Evolutionary conservation across 2,888 invertebrate genomes (phyloP).

Genomic region (Rhodophaea formosa): DNA sequence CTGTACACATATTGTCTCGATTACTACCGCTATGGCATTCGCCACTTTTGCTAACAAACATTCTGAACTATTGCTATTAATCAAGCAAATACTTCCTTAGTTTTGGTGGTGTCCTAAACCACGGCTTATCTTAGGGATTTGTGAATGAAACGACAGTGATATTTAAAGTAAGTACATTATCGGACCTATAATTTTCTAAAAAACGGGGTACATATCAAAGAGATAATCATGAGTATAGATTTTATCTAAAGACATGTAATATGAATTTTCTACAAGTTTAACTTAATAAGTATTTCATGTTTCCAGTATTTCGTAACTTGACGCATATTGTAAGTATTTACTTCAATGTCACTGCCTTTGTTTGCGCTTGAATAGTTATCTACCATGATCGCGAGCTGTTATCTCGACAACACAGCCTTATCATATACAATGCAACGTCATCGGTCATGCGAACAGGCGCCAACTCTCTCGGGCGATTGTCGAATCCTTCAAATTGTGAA

Average conservation of each 20-base stretch:
- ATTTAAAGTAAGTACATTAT: neutral
- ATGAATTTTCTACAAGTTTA: too few relatives aligned
- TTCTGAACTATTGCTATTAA: neutral
- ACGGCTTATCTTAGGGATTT: neutral
- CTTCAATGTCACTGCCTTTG: neutral
- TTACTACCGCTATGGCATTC: constrained; percentile 31
- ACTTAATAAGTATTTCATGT: too few relatives aligned
- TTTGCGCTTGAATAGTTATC: neutral
- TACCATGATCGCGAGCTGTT: neutral
- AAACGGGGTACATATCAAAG: too few relatives aligned
- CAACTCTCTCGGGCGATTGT: neutral
- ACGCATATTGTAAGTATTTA: neutral
- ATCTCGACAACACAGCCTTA: constrained; percentile 38
- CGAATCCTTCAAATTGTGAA: constrained; percentile 1
- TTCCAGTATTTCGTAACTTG: too few relatives aligned
- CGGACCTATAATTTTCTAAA: too few relatives aligned
- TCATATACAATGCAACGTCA: constrained; percentile 28
- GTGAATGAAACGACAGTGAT: neutral
- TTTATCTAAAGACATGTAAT: too few relatives aligned
- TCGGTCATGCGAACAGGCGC: constrained; percentile 27
- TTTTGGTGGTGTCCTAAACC: neutral
- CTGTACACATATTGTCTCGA: constrained; percentile 56
- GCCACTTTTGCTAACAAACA: constrained; percentile 27
- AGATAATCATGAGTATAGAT: too few relatives aligned
- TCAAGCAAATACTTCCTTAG: neutral